A percentile compares a stretch with the other conserved stretches of the same genome.
These are phyloP conservation scores for Myoxocephalus aenaeus DNA, from an alignment of 2,797 vertebrate genomes.

Conservation along the genomic window DNA sequence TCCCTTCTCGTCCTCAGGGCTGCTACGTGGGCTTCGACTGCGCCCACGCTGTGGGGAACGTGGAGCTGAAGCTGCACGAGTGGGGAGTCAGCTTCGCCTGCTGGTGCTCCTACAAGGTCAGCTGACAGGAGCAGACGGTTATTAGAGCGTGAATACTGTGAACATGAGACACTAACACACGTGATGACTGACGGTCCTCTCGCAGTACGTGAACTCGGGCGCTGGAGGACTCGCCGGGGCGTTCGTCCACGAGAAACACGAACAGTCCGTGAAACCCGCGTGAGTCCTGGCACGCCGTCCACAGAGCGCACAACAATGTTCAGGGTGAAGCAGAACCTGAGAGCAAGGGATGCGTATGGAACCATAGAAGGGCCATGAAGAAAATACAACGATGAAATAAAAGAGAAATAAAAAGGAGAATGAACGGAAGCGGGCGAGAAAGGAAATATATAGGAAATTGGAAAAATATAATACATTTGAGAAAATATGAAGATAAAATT, in stretches of 20 bases:
- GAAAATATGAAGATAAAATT: too few species aligned
- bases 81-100: conserved; percentile 98
- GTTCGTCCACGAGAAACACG: conserved; percentile 92
- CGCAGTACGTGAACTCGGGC: conserved; percentile 94
- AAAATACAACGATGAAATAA: neutral
- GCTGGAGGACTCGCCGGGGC: conserved; percentile 91
- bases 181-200: conserved; percentile 19
- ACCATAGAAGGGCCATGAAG: too few species aligned
- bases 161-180: too few species aligned
- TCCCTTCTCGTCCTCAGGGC: conserved; percentile 81
- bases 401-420: neutral
- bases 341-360: too few species aligned
- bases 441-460: too few species aligned
- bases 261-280: conserved; percentile 84
- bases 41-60: conserved; percentile 93
- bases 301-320: too few species aligned
- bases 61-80: conserved; percentile 89
- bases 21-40: conserved; percentile 95
- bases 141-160: neutral
- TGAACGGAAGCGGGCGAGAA: too few species aligned
- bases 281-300: conserved; percentile 78
- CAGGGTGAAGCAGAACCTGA: too few species aligned
- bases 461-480: too few species aligned
- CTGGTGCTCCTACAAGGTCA: conserved; percentile 98
- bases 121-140: neutral